Evolutionary conservation across 2,888 invertebrate species (phyloP).

Genomic region (Ectemnius lituratus): DNA sequence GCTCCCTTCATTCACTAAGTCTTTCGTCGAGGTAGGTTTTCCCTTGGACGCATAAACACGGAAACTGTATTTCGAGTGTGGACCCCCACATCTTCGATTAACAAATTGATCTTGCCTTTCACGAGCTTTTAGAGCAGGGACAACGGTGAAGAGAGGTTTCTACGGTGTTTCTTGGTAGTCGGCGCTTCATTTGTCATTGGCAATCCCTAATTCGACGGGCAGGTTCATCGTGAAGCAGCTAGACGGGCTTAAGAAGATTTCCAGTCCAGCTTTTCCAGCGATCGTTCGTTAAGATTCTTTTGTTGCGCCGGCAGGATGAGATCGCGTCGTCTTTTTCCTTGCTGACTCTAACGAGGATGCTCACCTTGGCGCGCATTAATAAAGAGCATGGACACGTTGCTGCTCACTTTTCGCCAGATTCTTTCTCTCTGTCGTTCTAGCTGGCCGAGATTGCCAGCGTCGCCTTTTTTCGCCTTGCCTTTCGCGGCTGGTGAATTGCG

Average conservation of each 20-base stretch:
- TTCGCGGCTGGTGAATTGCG: no score
- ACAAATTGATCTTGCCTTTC: constrained; percentile 47
- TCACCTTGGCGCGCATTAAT: constrained; percentile 60
- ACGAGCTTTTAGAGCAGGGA: constrained; percentile 8
- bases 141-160: constrained; percentile 32
- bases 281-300: constrained; percentile 16
- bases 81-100: constrained; percentile 35
- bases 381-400: constrained; percentile 22
- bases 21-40: constrained; percentile 32
- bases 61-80: constrained; percentile 13
- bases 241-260: background rate
- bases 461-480: no score
- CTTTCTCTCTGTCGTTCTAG: constrained; percentile 3
- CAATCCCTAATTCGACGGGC: background rate
- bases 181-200: background rate
- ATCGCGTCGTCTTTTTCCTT: constrained; percentile 38
- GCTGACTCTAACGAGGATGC: constrained; percentile 56
- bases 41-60: no score
- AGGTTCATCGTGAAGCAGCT: background rate
- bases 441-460: no score
- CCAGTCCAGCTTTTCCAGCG: background rate
- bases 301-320: constrained; percentile 8
- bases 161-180: constrained; percentile 2
- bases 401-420: constrained; percentile 20
- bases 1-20: constrained; percentile 49